A percentile compares a stretch with the other conserved stretches of the same genome.
These are phyloP conservation scores for Mythimna loreyi DNA, from an alignment of 2,888 invertebrate species.

Conservation along the genomic window DNA sequence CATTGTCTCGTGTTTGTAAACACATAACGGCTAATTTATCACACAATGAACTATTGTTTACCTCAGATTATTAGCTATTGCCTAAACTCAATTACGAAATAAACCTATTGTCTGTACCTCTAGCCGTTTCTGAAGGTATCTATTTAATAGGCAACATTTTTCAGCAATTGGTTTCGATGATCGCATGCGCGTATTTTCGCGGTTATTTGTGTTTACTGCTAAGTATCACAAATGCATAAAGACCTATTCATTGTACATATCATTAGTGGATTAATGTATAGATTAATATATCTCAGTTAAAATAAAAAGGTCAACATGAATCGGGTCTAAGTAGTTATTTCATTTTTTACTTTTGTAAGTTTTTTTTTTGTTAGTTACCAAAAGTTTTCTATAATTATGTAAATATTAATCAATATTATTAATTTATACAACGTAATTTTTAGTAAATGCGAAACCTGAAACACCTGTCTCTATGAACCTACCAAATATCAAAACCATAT, in stretches of 20 bases:
- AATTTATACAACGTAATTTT: too few relatives aligned
- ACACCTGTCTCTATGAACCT: too few relatives aligned
- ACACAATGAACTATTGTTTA: constrained; percentile 86
- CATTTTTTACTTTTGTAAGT: too few relatives aligned
- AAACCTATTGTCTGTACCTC: constrained; percentile 9
- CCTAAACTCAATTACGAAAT: constrained; percentile 60
- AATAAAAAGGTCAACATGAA: constrained; percentile 8
- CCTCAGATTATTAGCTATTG: constrained; percentile 66
- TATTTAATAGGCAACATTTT: constrained; percentile 7
- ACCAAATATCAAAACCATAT: too few relatives aligned
- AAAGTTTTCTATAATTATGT: too few relatives aligned
- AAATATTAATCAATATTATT: too few relatives aligned
- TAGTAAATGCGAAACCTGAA: too few relatives aligned
- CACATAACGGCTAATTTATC: constrained; percentile 75
- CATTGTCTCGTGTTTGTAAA: constrained; percentile 85
- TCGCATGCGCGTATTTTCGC: background rate
- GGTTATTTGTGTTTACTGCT: constrained; percentile 1
- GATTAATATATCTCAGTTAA: background rate
- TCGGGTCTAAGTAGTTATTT: background rate
- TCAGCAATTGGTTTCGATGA: constrained; percentile 4
- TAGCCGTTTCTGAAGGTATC: constrained; percentile 14
- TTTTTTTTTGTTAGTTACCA: too few relatives aligned
- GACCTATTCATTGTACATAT: background rate
- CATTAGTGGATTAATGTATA: background rate
- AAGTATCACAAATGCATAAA: too few relatives aligned